Evolutionary conservation across 2,888 invertebrate species (phyloP).

Genomic region (Eupithecia vulgata): DNA sequence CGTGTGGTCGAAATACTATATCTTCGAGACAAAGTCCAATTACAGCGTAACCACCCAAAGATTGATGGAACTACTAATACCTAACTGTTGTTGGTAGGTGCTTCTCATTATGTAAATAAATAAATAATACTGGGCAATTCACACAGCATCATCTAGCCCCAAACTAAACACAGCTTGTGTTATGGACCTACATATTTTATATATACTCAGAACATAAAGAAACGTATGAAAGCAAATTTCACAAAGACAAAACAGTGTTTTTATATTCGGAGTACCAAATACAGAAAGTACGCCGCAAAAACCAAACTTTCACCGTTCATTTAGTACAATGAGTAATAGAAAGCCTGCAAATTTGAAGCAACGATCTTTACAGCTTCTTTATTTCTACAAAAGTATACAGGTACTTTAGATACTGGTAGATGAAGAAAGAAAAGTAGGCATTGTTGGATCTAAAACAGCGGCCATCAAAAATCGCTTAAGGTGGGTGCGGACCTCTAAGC

Average conservation of each 20-base stretch:
- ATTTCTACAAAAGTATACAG: background rate
- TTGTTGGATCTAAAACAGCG: background rate
- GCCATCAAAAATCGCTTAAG: background rate
- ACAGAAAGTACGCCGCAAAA: background rate
- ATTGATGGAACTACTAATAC: background rate
- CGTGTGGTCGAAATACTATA: constrained; percentile 22
- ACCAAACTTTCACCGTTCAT: background rate
- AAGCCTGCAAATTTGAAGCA: background rate
- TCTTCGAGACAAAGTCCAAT: constrained; percentile 7
- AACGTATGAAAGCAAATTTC: background rate
- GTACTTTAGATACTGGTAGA: background rate
- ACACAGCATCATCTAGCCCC: too few species aligned
- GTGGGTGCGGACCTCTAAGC: too few species aligned
- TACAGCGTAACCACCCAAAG: constrained; percentile 11
- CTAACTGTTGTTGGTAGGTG: background rate
- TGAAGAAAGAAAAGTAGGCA: background rate
- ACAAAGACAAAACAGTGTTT: background rate
- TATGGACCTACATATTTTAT: too few species aligned
- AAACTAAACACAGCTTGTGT: too few species aligned
- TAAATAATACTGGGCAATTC: too few species aligned
- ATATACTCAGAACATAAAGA: background rate
- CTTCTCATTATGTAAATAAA: background rate
- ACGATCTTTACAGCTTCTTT: background rate
- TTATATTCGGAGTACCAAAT: background rate
- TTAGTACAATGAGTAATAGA: constrained; percentile 1